A percentile compares a stretch with the other conserved stretches of the same genome.
phyloP scores from a whole-genome alignment of 2,888 invertebrate genomes.

The Eristalis tenax region DNA sequence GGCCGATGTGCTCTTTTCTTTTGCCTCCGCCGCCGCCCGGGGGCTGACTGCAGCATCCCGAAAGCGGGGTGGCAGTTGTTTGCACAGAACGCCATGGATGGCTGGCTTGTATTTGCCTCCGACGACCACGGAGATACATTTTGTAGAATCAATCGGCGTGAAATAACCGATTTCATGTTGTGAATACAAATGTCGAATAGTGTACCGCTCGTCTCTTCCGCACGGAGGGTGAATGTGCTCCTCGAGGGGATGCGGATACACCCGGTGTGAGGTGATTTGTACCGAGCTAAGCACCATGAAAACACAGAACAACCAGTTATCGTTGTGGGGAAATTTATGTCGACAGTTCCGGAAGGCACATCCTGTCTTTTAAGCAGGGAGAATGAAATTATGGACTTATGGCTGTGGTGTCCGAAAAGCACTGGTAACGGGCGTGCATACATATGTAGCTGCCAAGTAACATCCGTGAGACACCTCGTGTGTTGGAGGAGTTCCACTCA shows the following conservation, averaged over 20 bases:
- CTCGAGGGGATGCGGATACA: not conserved
- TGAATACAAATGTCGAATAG: conserved; percentile 68
- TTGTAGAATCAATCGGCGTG: conserved; percentile 70
- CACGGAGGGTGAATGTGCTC: conserved; percentile 31
- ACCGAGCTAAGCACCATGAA: conserved; percentile 61
- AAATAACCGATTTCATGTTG: conserved; percentile 72
- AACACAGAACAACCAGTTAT: conserved; percentile 48
- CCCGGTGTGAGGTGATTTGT: conserved; percentile 55
- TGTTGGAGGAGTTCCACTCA: not conserved
- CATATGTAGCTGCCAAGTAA: not conserved
- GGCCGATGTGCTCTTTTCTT: conserved; percentile 61
- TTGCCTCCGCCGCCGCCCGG: not conserved
- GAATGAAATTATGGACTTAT: conserved; percentile 58
- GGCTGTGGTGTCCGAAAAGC: conserved; percentile 18
- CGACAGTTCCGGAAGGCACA: conserved; percentile 63
- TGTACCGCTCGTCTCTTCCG: conserved; percentile 50
- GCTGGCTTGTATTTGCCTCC: conserved; percentile 61
- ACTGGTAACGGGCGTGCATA: not conserved
- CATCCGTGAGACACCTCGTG: not conserved
- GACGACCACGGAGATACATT: conserved; percentile 66
- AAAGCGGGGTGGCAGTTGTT: conserved; percentile 35
- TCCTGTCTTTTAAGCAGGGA: conserved; percentile 46
- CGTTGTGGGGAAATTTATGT: conserved; percentile 62
- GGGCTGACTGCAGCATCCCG: conserved; percentile 1
- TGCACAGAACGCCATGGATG: conserved; percentile 43